A percentile compares a stretch with the other conserved stretches of the same genome.
These are phyloP conservation scores for Eubasilissa splendida DNA, from an alignment of 2,888 invertebrate genomes.

Conservation along the genomic window DNA sequence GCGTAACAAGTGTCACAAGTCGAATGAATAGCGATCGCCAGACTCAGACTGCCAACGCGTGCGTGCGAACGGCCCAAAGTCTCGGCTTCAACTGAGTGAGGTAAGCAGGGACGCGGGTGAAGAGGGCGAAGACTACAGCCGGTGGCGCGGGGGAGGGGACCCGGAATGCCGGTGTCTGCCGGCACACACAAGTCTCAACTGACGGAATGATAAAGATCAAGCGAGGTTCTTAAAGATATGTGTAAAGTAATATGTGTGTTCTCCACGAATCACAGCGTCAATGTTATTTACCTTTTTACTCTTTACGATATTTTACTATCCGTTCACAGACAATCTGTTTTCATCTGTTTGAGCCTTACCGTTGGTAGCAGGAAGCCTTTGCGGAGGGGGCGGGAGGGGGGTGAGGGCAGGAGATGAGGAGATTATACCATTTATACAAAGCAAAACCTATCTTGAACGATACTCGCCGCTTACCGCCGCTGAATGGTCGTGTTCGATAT, in stretches of 20 bases:
- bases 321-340: not conserved
- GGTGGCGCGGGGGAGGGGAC: slow-evolving; percentile 60
- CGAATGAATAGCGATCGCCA: slow-evolving; percentile 60
- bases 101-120: slow-evolving; percentile 65
- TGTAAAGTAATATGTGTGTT: not conserved
- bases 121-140: slow-evolving; percentile 6
- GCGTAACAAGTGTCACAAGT: slow-evolving; percentile 65
- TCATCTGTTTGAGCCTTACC: slow-evolving; percentile 20
- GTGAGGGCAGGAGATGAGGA: slow-evolving; percentile 16
- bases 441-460: slow-evolving; percentile 41
- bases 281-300: not conserved
- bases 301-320: not conserved
- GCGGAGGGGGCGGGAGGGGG: not conserved
- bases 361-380: slow-evolving; percentile 12
- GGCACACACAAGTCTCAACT: slow-evolving; percentile 25
- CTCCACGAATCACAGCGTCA: not conserved
- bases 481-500: slow-evolving; percentile 36
- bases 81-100: slow-evolving; percentile 69
- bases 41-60: slow-evolving; percentile 49
- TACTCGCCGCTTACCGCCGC: slow-evolving; percentile 29
- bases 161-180: slow-evolving; percentile 52
- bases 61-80: slow-evolving; percentile 46
- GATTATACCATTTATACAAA: slow-evolving; percentile 16
- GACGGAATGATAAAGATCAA: not conserved
- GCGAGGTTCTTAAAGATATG: slow-evolving; percentile 4